Percentiles rank a stretch among this genome's conserved stretches.
Evolutionary conservation across 2,888 invertebrate species (phyloP).

Genomic region (Aphodius granarius): DNA sequence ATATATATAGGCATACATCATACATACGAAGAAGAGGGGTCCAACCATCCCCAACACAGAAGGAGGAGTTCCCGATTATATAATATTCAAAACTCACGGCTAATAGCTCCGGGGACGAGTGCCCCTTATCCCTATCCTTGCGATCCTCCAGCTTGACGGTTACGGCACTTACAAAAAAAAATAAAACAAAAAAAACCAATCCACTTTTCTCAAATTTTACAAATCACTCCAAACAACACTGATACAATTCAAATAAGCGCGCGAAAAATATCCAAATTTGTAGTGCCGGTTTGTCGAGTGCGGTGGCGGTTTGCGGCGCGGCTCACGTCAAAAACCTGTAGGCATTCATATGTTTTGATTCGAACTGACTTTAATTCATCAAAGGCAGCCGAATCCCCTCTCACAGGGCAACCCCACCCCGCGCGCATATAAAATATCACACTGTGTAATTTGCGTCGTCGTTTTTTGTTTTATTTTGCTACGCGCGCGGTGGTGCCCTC

Average conservation of each 20-base stretch:
- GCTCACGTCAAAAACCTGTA: conserved; percentile 40
- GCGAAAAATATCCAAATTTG: not conserved
- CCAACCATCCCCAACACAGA: not conserved
- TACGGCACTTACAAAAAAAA: conserved; percentile 22
- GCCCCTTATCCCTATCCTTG: conserved; percentile 53
- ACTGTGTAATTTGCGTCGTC: conserved; percentile 50
- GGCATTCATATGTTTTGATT: conserved; percentile 56
- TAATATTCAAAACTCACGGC: conserved; percentile 47
- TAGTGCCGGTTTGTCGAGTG: not conserved
- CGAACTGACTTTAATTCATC: conserved; percentile 56
- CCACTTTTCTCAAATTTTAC: not conserved
- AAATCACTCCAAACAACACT: conserved; percentile 38
- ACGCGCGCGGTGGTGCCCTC: conserved; percentile 46
- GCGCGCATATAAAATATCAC: conserved; percentile 31
- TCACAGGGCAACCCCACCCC: conserved; percentile 49
- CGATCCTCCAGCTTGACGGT: conserved; percentile 53
- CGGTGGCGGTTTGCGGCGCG: not conserved
- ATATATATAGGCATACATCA: not conserved
- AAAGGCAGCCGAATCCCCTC: conserved; percentile 51
- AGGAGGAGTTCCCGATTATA: not conserved
- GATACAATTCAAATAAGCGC: conserved; percentile 24
- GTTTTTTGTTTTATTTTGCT: conserved; percentile 53
- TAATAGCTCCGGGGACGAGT: conserved; percentile 53
- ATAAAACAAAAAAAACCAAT: not conserved
- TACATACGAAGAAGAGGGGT: not conserved